Conservation (phyloP, 2,888 invertebrate species). For the Dynastes hyllus region DNA sequence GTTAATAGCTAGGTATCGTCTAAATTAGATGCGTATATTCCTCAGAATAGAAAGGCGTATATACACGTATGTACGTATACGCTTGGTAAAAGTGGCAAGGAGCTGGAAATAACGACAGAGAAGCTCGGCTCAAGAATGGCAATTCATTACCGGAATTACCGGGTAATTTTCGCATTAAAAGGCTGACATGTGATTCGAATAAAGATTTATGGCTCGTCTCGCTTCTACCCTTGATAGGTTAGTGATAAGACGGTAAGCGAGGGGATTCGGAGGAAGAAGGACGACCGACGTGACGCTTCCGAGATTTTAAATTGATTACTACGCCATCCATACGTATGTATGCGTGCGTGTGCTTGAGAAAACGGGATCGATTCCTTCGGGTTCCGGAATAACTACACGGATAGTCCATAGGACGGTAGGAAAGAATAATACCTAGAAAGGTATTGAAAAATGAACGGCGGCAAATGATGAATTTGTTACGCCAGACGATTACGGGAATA, state of each 20-base stretch:
- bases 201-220: slow-evolving; percentile 42
- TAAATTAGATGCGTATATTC: neutral
- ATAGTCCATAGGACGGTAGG: slow-evolving; percentile 16
- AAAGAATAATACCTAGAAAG: slow-evolving; percentile 16
- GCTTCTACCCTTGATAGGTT: slow-evolving; percentile 3
- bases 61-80: neutral
- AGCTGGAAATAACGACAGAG: neutral
- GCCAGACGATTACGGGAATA: neutral
- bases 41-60: too few relatives aligned
- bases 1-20: neutral
- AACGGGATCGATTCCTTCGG: slow-evolving; percentile 25
- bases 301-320: slow-evolving; percentile 50
- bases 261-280: neutral
- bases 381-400: slow-evolving; percentile 17
- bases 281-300: neutral
- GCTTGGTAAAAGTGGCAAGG: neutral
- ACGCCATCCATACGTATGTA: neutral
- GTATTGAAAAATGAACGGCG: slow-evolving; percentile 14
- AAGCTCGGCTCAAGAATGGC: slow-evolving; percentile 25
- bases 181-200: slow-evolving; percentile 48
- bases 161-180: slow-evolving; percentile 46
- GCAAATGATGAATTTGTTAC: neutral
- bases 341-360: slow-evolving; percentile 23
- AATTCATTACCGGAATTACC: slow-evolving; percentile 50
- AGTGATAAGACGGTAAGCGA: neutral